Evolutionary conservation across 1,140 invertebrate species (phyloP).

Genomic region (Brevipalpus yothersi): DNA sequence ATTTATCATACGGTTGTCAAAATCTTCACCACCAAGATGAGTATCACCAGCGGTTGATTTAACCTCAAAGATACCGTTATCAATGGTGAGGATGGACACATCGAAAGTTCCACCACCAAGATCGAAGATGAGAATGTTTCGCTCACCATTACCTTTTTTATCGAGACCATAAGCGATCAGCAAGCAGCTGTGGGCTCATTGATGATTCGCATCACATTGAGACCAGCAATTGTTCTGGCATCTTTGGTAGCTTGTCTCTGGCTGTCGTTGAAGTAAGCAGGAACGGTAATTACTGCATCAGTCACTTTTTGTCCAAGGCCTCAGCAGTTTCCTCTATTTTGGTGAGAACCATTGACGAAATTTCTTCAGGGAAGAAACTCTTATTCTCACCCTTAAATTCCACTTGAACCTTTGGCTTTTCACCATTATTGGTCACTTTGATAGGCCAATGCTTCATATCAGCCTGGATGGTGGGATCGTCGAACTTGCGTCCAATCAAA

Average conservation of each 20-base stretch:
- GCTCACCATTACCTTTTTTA: conserved; percentile 85
- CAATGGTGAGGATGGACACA: conserved; percentile 93
- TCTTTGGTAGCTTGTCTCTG: conserved; percentile 89
- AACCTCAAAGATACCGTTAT: conserved; percentile 73
- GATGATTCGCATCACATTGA: conserved; percentile 96
- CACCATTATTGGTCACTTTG: conserved; percentile 54
- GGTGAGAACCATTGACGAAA: conserved; percentile 85
- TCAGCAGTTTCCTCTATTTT: conserved; percentile 98
- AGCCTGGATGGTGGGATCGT: conserved; percentile 60
- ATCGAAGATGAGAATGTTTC: conserved; percentile 97
- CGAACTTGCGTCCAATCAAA: conserved; percentile 54
- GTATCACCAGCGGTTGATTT: conserved; percentile 98
- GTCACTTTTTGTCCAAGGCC: conserved; percentile 81
- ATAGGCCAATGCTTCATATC: conserved; percentile 87
- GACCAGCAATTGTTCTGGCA: conserved; percentile 46
- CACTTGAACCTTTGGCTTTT: conserved; percentile 48
- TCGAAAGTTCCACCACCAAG: conserved; percentile 99
- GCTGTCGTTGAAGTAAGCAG: conserved; percentile 94
- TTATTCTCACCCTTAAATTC: conserved; percentile 43
- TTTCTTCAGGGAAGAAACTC: conserved; percentile 84
- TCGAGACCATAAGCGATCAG: conserved; percentile 95
- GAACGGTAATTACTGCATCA: conserved; percentile 93
- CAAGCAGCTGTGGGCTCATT: conserved; percentile 99
- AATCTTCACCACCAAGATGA: conserved; percentile 83
- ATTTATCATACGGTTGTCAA: conserved; percentile 94